phyloP scores from a whole-genome alignment of 2,888 invertebrate species.

The Eurois occulta region DNA sequence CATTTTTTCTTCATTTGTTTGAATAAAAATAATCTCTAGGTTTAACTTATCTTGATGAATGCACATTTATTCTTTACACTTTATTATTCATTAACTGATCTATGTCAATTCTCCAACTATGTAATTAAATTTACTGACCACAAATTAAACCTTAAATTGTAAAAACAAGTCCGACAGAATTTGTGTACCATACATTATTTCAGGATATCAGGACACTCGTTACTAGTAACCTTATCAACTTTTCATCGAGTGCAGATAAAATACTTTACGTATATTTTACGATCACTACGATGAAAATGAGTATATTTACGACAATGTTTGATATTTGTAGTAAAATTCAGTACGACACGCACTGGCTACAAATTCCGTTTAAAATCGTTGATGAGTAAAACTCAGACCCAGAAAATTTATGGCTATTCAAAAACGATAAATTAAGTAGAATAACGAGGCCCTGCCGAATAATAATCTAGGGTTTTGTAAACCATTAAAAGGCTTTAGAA shows the following conservation, averaged over 20 bases:
- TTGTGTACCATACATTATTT: neutral
- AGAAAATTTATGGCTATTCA: slow-evolving; percentile 50
- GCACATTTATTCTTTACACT: no score
- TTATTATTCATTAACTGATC: no score
- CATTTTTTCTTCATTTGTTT: neutral
- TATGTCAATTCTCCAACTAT: neutral
- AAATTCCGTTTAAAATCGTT: slow-evolving; percentile 38
- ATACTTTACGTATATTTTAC: slow-evolving; percentile 49
- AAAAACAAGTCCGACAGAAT: neutral
- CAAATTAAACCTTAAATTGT: no score
- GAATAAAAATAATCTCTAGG: neutral
- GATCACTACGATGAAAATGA: slow-evolving; percentile 33
- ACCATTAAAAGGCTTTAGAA: slow-evolving; percentile 46
- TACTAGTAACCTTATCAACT: slow-evolving; percentile 31
- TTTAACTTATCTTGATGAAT: neutral
- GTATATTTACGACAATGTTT: slow-evolving; percentile 39
- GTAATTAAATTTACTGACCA: neutral
- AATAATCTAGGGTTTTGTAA: slow-evolving; percentile 50
- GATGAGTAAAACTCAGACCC: slow-evolving; percentile 30
- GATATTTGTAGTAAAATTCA: slow-evolving; percentile 44
- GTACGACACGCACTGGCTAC: slow-evolving; percentile 19
- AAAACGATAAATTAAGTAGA: slow-evolving; percentile 56
- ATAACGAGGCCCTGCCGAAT: slow-evolving; percentile 44
- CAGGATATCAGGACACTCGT: neutral
- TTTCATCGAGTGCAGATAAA: slow-evolving; percentile 55